phyloP scores from a whole-genome alignment of 2,113 vertebrate species.

The Siniperca knerii region DNA sequence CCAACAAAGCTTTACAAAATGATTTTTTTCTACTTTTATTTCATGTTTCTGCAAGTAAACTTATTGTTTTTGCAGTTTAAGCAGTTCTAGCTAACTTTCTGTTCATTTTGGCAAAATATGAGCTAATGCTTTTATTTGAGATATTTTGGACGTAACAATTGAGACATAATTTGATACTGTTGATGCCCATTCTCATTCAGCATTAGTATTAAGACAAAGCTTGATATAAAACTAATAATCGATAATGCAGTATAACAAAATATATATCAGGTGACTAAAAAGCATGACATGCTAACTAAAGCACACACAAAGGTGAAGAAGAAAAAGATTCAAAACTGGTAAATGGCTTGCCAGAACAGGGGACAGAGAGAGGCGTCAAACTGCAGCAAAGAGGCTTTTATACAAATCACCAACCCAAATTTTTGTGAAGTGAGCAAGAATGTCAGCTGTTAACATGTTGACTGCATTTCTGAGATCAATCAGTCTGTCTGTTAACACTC shows the following conservation, averaged over 20 bases:
- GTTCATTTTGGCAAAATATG: background rate
- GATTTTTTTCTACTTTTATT: background rate
- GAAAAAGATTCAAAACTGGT: background rate
- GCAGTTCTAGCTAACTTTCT: background rate
- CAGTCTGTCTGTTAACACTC: background rate
- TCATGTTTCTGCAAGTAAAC: background rate
- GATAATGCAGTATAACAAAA: background rate
- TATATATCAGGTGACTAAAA: background rate
- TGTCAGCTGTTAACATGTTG: background rate
- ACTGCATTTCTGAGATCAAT: background rate
- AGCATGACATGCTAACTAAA: background rate
- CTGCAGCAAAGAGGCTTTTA: background rate
- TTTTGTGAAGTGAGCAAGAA: background rate
- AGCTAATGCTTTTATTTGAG: background rate
- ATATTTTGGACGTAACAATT: background rate
- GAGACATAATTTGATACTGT: background rate
- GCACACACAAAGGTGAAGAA: background rate
- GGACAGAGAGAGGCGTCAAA: background rate
- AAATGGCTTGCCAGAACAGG: background rate
- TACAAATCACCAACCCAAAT: background rate
- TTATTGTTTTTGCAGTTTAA: background rate
- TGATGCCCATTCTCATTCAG: background rate
- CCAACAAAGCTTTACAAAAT: background rate
- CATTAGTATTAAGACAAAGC: background rate
- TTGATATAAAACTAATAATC: background rate